Percentiles rank a stretch among this genome's conserved stretches.
Conservation (phyloP, 2,797 vertebrate species). For the Thalassophryne amazonica region DNA sequence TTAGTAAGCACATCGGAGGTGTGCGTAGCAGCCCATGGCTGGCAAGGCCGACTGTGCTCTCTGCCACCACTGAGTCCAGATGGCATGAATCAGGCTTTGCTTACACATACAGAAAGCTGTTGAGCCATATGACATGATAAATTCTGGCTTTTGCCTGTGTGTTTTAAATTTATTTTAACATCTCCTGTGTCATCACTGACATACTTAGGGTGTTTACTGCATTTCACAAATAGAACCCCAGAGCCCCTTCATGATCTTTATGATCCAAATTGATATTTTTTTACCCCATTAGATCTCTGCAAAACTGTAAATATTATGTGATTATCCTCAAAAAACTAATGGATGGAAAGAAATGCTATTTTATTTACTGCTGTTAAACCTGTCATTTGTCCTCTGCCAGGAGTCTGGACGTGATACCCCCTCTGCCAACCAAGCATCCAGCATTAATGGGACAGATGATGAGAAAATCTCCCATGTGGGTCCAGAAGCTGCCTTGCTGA, state of each 20-base stretch:
- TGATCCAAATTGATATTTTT: slow-evolving; percentile 4
- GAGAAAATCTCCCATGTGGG: slow-evolving; percentile 87
- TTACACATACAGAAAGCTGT: slow-evolving; percentile 24
- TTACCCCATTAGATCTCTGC: neutral
- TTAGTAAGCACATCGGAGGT: neutral
- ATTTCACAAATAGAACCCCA: neutral
- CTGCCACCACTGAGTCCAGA: slow-evolving; percentile 25
- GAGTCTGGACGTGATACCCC: slow-evolving; percentile 88
- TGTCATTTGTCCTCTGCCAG: slow-evolving; percentile 46
- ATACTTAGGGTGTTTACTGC: slow-evolving; percentile 10
- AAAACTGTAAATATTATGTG: slow-evolving; percentile 1
- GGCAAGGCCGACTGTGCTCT: slow-evolving; percentile 1
- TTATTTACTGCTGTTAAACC: neutral
- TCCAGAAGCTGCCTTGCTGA: slow-evolving; percentile 80
- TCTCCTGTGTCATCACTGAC: slow-evolving; percentile 29
- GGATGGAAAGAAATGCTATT: too few species aligned
- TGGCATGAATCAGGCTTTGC: slow-evolving; percentile 29
- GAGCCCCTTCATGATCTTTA: neutral
- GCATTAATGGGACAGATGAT: slow-evolving; percentile 92
- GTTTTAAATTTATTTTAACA: too few species aligned
- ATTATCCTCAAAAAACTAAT: slow-evolving; percentile 2
- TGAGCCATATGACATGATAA: slow-evolving; percentile 40
- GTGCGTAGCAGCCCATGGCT: neutral
- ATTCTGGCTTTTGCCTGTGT: slow-evolving; percentile 37
- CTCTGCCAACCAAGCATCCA: slow-evolving; percentile 85